Conservation (phyloP, 30 jellyfish, hydroid and myxozoan species). For the Pseudorhiza aurosa region DNA sequence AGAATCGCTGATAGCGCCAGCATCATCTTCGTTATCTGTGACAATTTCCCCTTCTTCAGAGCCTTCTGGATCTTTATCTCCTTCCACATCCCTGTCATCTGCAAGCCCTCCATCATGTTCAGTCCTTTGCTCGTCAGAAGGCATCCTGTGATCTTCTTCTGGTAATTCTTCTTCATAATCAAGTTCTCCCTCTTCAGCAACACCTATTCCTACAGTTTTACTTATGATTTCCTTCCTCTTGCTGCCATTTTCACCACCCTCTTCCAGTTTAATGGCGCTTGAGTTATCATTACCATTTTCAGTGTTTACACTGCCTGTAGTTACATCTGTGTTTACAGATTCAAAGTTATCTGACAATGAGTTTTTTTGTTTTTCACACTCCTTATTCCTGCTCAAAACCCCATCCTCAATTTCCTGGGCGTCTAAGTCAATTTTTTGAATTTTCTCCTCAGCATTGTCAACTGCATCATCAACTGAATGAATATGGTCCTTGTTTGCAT, state of each 20-base stretch:
- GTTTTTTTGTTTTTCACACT: not conserved
- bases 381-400: not conserved
- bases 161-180: constrained; percentile 93
- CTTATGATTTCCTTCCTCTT: not conserved
- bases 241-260: not conserved
- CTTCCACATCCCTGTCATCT: constrained; percentile 51
- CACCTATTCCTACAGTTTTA: constrained; percentile 66
- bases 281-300: not conserved
- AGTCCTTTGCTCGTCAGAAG: constrained; percentile 3
- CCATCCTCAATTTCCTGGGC: not conserved
- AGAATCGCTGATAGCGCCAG: not conserved
- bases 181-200: constrained; percentile 96
- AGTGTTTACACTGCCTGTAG: not conserved
- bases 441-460: constrained; percentile 1
- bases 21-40: constrained; percentile 76
- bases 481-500: not conserved
- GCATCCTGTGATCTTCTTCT: constrained; percentile 80
- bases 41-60: constrained; percentile 95
- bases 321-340: too few relatives aligned
- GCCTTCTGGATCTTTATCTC: constrained; percentile 47
- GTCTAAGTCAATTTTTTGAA: not conserved
- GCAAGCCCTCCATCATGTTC: constrained; percentile 58
- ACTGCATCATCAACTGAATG: constrained; percentile 2
- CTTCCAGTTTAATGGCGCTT: not conserved
- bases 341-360: too few relatives aligned